Base-by-base conservation (phyloP, 2,888 invertebrate species). In the Drosophila differens region DNA sequence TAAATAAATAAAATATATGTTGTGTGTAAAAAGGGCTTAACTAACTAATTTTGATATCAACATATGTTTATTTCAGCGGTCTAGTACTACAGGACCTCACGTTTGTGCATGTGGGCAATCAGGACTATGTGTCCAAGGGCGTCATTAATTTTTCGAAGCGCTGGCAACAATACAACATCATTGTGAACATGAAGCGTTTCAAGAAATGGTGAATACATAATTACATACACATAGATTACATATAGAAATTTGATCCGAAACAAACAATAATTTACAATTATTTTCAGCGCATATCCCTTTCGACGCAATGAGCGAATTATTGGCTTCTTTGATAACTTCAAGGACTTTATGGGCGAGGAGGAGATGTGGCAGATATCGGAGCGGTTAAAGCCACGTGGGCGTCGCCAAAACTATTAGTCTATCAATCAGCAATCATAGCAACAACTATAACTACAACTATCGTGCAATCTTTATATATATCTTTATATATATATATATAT, bases 311-410 rank as follows among this genome's bases (percentile, higher is more conserved):
- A 99, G 93, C 96, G 97, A 84, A 97, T 99, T 83, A 96, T 99
- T 89, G 95, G 96, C 83, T 98, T 98, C 95, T 99, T 99, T 95
- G 97, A 98, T 94, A 97, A 98, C 94, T 99, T 99, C 94, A 97
- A 98, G 92, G 97, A 99, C 93, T 97, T 97, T 93, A 95, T 99
- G 89, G 97, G 97, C 92, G 99, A 99, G 94, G 99, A 99, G 93
- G 97, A 98, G 69, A 97, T 99, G 96, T 99, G 99, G 99, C 98
- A 98, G 94, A 97, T 99, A 91, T 99, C 99, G 0, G 98, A 99
- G 94, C 96, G 96, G 82, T 98, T 99, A 89, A 99, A 99, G 94
- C 99, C 99, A 63, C 92, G 93, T 57, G 92, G 92, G 47, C 89
- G 91, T 51, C 91, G 92, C 66, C 91, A 89, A 61, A 91, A 92